phyloP scores from a whole-genome alignment of 2,113 vertebrate species.

The Leptobrachium ailaonicum region DNA sequence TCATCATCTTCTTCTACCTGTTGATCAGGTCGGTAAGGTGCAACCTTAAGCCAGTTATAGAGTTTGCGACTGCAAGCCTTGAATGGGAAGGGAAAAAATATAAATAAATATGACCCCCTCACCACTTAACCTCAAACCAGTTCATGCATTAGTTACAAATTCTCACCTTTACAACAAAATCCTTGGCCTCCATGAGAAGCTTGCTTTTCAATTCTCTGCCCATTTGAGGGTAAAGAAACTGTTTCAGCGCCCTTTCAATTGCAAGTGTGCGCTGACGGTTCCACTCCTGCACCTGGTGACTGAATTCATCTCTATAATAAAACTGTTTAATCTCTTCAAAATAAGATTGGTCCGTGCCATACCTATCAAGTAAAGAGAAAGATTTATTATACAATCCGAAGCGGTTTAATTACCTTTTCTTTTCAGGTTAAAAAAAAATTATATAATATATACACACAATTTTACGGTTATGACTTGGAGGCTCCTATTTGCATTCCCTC shows the following conservation, averaged over 20 bases:
- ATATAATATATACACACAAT: too few relatives aligned
- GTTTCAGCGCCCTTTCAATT: slow-evolving; percentile 88
- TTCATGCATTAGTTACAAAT: not conserved
- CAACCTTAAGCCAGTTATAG: slow-evolving; percentile 95
- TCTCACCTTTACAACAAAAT: slow-evolving; percentile 89
- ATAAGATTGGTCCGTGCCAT: slow-evolving; percentile 90
- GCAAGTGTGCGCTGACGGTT: slow-evolving; percentile 93
- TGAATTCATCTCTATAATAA: slow-evolving; percentile 98
- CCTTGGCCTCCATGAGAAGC: slow-evolving; percentile 90
- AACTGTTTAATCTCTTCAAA: slow-evolving; percentile 99
- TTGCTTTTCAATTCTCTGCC: slow-evolving; percentile 96
- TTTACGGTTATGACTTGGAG: too few relatives aligned
- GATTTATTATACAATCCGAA: too few relatives aligned
- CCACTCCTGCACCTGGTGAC: slow-evolving; percentile 98
- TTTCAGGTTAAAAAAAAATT: too few relatives aligned
- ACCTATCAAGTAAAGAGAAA: slow-evolving; percentile 66
- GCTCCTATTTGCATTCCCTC: too few relatives aligned
- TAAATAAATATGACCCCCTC: too few relatives aligned
- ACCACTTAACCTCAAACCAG: too few relatives aligned
- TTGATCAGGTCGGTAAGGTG: slow-evolving; percentile 91
- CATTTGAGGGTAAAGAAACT: slow-evolving; percentile 97
- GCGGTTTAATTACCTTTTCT: too few relatives aligned
- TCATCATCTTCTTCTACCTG: slow-evolving; percentile 96
- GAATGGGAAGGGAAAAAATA: not conserved
- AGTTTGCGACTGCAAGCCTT: slow-evolving; percentile 92